Conservation (phyloP, 1,140 invertebrate species). For the Neotoxoptera formosana region DNA sequence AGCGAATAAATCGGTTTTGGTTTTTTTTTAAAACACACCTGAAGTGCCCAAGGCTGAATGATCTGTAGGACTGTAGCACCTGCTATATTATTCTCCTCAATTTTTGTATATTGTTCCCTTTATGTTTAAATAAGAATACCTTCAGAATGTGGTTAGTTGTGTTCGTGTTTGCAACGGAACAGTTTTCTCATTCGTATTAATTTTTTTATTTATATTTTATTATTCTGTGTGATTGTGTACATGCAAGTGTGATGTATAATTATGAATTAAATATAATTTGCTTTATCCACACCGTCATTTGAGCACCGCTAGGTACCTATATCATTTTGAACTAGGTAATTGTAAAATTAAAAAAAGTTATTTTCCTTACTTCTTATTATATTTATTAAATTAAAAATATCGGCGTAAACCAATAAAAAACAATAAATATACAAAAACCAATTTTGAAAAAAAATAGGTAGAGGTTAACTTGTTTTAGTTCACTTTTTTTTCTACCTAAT, state of each 20-base stretch:
- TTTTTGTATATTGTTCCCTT: not conserved
- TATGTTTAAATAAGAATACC: not conserved
- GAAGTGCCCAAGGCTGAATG: not conserved
- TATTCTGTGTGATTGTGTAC: not conserved
- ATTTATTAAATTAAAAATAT: not conserved
- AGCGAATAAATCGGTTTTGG: not conserved
- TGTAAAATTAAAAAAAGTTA: not conserved
- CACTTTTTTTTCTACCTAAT: too few relatives aligned
- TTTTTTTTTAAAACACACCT: not conserved
- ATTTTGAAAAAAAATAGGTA: too few relatives aligned
- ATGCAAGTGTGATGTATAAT: not conserved
- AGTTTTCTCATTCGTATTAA: not conserved
- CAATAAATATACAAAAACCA: too few relatives aligned
- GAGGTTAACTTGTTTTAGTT: too few relatives aligned
- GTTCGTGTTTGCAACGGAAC: not conserved
- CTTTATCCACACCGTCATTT: not conserved
- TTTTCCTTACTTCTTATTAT: not conserved
- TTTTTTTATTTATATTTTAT: not conserved
- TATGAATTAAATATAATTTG: not conserved
- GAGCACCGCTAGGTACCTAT: not conserved
- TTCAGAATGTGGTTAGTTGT: not conserved
- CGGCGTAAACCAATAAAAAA: not conserved
- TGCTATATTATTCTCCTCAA: not conserved
- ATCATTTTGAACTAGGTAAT: not conserved
- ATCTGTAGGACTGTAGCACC: not conserved